A percentile compares a stretch with the other conserved stretches of the same genome.
These are phyloP conservation scores for Sitta europaea DNA, from an alignment of 2,113 vertebrate species.

Conservation along the genomic window DNA sequence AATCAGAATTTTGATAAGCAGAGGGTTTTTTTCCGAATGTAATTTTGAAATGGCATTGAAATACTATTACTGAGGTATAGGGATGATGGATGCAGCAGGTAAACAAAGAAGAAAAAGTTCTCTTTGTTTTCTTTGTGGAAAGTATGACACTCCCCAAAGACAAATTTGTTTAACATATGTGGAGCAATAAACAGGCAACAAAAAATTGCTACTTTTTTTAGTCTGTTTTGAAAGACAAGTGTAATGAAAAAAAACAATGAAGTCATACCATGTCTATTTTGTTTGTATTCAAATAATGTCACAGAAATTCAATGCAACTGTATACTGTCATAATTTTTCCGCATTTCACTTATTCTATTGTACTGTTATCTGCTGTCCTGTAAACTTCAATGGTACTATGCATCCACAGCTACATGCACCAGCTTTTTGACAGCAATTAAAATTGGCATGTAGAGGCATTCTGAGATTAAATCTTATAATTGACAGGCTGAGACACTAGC, in stretches of 20 bases:
- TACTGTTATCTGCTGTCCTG: background rate
- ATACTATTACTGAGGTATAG: background rate
- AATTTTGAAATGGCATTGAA: background rate
- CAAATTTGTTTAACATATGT: background rate
- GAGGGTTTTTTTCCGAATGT: background rate
- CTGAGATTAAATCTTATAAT: constrained; percentile 41
- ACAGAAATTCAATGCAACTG: background rate
- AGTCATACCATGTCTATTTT: background rate
- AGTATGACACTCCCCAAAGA: background rate
- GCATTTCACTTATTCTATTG: background rate
- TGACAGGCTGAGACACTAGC: constrained; percentile 21
- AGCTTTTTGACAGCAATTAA: constrained; percentile 49
- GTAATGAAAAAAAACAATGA: background rate
- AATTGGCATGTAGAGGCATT: constrained; percentile 26
- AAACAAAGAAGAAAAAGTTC: background rate
- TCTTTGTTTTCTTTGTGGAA: background rate
- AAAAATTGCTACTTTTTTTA: background rate
- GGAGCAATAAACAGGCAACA: rapidly evolving
- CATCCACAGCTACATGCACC: background rate
- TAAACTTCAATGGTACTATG: background rate
- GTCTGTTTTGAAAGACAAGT: background rate
- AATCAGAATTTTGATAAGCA: background rate
- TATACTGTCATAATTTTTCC: background rate
- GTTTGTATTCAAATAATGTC: background rate
- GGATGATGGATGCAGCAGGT: background rate